Base-by-base conservation (phyloP, 2,113 vertebrate genomes). In the Tragelaphus scriptus region DNA sequence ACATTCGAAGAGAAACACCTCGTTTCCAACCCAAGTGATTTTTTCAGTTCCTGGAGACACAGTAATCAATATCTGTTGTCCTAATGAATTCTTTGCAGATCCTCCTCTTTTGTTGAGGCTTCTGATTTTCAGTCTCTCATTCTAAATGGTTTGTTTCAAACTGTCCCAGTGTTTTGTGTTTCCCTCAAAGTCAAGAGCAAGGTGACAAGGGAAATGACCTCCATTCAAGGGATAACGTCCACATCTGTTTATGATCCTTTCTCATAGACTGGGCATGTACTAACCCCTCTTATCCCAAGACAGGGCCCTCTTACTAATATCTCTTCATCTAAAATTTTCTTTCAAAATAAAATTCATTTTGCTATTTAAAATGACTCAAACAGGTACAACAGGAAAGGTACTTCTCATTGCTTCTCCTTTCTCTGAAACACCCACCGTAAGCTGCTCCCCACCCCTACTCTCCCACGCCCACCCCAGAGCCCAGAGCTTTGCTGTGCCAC, bases 1-100 rank as follows among this genome's bases (percentile, higher is more conserved):
- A 97, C n/a, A 97, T 88, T 89, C 30, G 96, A 97, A 97, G 65
- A 88, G 96, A 71, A 32, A n/a, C 40, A 88, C 89, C 96, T 75
- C 40, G 94, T 92, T 2, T 47, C 28, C 25, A 59, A 19, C 93
- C 40, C 58, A 2, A 7, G 61, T 91, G 21, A 65, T 97, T 93
- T 88, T 25, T 98, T 95, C 85, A 71, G 81, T 96, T 82, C 16
- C 88, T 91, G 61, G 15, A 91, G 53, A 97, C 1, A 7, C 0
- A 36, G 13, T 0, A 30, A n/a, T 30, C 85, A 85, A n/a, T 95
- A 49, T 55, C 25, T 61, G 11, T 85, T 65, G 19, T 90, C 63
- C 51, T 96, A 97, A 97, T 23, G 90, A 97, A n/a, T 75, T 89
- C 49, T 82, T 75, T 1, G 2, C 15, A 88, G 7, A 59, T 9